Evolutionary conservation across 2,888 invertebrate genomes (phyloP).

Genomic region (Nasonia oneida): DNA sequence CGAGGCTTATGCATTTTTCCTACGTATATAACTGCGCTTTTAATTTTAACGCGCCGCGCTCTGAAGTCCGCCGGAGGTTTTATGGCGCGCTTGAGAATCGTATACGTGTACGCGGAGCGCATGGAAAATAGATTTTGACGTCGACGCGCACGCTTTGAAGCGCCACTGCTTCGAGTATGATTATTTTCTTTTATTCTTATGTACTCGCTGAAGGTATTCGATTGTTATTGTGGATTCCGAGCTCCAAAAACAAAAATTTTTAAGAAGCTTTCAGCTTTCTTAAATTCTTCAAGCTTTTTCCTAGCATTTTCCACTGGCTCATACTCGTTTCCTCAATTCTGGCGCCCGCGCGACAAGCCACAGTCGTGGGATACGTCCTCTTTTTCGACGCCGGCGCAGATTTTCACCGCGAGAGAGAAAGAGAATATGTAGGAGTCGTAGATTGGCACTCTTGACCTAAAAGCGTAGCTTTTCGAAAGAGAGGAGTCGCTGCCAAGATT

Average conservation of each 20-base stretch:
- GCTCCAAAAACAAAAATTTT: no score
- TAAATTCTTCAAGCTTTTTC: no score
- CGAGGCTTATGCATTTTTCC: background rate
- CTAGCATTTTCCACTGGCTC: no score
- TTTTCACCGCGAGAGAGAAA: slow-evolving; percentile 1
- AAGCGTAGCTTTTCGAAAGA: slow-evolving; percentile 8
- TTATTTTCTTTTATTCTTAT: background rate
- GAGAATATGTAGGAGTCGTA: background rate
- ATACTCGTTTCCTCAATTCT: slow-evolving; percentile 5
- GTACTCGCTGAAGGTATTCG: background rate
- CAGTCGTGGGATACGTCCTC: background rate
- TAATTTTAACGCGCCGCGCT: background rate
- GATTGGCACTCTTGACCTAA: slow-evolving; percentile 19
- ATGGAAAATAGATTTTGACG: slow-evolving; percentile 7
- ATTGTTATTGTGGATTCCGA: no score
- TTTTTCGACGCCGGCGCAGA: background rate
- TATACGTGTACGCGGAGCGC: background rate
- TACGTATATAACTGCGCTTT: background rate
- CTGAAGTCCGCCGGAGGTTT: background rate
- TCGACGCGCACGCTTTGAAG: background rate
- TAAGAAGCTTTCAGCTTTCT: no score
- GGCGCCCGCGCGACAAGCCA: background rate
- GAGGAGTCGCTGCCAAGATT: background rate
- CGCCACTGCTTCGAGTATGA: background rate
- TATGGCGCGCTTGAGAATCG: background rate